Base-by-base conservation (phyloP, 2,113 vertebrate species). In the Gobiocypris rarus region DNA sequence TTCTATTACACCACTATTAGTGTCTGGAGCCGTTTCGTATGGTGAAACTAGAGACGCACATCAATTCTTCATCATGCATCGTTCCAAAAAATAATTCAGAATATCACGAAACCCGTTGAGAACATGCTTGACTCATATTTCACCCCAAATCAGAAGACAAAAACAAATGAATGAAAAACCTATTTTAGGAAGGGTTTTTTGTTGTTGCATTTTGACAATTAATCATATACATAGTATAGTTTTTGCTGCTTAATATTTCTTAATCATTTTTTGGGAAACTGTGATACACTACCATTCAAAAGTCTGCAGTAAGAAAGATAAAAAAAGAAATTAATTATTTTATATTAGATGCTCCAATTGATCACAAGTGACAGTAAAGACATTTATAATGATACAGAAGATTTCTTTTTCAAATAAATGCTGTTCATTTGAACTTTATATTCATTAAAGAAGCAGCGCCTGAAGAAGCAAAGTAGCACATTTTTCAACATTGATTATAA, bases 1-100 rank as follows among this genome's bases (percentile, higher is more conserved):
- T 59, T 77, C 31, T 77, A 76, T 24, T 73, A 31, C 2, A 8
- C 15, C 50, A 14, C 41, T 78, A 41, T 82, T 54, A 77, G 81
- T 58, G 79, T 28, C 48, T 75, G 73, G 73, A 75, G 48, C 52
- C 3, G 6, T 22, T 38, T 77, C 52, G 41, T n/a, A 15, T 4
- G 6, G n/a, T 9, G 14, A 59, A 58, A 58, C 19, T 13, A n/a
- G 15, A 76, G 19, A 38, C 3, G 4, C 15, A 17, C 13, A 10
- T 24, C 69, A 41, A 11, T 34, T 54, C 71, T 45, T 15, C 54
- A 48, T 75, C 71, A 28, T 69, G 17, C 65, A 41, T 22, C 65
- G 38, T 34, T 11, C 4, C 65, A 11, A 69, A 69, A 54, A 69
- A 41, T 34, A 11, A 69, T 69, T 22, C 34, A 10, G 65, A 41